Percentiles rank a stretch among this genome's conserved stretches.
Conservation (phyloP, 2,113 vertebrate genomes). For the Myotis lucifugus region DNA sequence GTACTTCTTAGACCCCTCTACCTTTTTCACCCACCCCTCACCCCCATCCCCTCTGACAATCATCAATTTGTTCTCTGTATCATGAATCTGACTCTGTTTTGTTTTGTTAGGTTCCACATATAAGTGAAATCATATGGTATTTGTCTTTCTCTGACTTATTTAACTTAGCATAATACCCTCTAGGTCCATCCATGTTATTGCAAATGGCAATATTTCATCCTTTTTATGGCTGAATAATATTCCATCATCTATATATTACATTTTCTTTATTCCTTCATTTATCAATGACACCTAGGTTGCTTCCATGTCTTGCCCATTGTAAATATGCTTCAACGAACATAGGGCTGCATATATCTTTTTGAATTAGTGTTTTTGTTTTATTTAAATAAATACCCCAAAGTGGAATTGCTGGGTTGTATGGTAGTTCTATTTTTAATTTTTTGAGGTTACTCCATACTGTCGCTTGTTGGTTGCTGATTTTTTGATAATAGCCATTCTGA, state of each 20-base stretch:
- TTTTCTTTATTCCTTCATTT: not conserved
- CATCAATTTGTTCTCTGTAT: not conserved
- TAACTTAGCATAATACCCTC: not conserved
- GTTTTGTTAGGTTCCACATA: not conserved
- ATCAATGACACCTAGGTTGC: not conserved
- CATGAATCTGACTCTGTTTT: not conserved
- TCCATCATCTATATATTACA: not conserved
- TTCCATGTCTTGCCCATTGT: not conserved
- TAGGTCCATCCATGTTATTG: not conserved
- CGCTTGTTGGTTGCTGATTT: not conserved
- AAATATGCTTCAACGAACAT: not conserved
- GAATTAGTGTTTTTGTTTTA: not conserved
- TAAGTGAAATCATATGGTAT: not conserved
- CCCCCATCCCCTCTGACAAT: not conserved
- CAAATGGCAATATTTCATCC: not conserved
- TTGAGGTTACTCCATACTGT: not conserved
- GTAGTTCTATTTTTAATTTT: not conserved
- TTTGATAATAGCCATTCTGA: not conserved
- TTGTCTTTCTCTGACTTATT: not conserved
- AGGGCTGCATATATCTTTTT: not conserved
- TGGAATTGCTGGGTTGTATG: not conserved
- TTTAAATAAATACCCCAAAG: not conserved
- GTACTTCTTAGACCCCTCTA: not conserved
- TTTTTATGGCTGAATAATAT: not conserved
- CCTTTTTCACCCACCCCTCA: not conserved